phyloP scores from a whole-genome alignment of 2,113 vertebrate genomes.

The Nyctibius bracteatus region DNA sequence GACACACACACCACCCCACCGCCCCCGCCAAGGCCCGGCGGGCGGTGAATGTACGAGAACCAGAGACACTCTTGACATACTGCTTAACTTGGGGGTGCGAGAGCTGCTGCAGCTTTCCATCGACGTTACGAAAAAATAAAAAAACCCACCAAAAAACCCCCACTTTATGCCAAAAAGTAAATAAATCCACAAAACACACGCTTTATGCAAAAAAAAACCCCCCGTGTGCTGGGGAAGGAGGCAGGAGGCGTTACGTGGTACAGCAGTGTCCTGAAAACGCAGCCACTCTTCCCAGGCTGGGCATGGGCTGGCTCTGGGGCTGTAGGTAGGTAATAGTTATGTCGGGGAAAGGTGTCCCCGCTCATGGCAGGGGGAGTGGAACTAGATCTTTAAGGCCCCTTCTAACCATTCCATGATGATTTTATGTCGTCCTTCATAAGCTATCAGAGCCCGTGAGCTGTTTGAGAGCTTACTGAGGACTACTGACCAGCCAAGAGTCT shows the following conservation, averaged over 20 bases:
- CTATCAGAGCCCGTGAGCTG: not conserved
- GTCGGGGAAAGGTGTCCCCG: too few species aligned
- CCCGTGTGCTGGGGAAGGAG: not conserved
- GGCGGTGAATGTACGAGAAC: not conserved
- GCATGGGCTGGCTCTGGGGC: too few species aligned
- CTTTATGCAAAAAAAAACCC: too few species aligned
- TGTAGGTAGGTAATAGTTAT: too few species aligned
- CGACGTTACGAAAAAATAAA: not conserved
- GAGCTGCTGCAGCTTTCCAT: not conserved
- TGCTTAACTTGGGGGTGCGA: accelerated
- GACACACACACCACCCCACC: too few species aligned
- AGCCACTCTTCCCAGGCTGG: accelerated
- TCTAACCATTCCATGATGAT: too few species aligned
- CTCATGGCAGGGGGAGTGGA: too few species aligned
- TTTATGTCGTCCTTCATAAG: accelerated
- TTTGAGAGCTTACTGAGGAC: not conserved
- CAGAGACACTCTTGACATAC: accelerated
- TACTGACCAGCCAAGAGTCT: not conserved
- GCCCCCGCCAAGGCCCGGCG: too few species aligned
- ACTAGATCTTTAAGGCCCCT: too few species aligned
- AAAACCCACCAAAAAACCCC: not conserved
- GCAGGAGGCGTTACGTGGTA: accelerated
- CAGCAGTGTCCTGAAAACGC: accelerated
- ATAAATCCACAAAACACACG: not conserved
- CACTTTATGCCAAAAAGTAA: not conserved